Base-by-base conservation (phyloP, 2,888 invertebrate genomes). In the Drosophila anomelani region DNA sequence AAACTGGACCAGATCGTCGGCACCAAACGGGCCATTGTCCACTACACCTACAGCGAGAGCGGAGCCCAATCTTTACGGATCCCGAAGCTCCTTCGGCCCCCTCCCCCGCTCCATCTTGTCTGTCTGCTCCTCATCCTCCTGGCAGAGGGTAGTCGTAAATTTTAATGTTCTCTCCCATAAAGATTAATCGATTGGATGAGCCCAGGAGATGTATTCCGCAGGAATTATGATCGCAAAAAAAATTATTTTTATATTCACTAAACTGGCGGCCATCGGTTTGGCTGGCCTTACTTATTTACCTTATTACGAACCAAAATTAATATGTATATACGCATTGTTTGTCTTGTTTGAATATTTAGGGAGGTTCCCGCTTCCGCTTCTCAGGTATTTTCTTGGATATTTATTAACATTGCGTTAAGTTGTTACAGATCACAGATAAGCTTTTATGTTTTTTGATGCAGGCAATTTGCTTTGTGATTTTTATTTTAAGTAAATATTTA, bases 111-210 rank as follows among this genome's bases (percentile, higher is more conserved):
- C 13, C 44, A 23, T 13, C 46, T 47, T n/a, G 10, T 9, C 26
- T 47, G 26, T 6, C 1, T 47, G 10, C 26, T 47, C 17, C 26
- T 51, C 26, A 17, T 36, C 32, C 66, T 64, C 4, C 66, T 23
- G 39, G 49, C 26, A 32, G 60, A 51, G 60, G 69, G 54, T 81
- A 73, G 51, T 86, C 87, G 75, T 86, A 68, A 88, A 85, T 38
- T 72, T 85, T 85, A 64, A 88, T 86, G 77, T 61, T 15, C 38
- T 34, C 20, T 56, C 32, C 59, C 83, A 85, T 84, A 77, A 85
- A 84, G 88, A 87, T 87, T 67, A 60, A 85, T 85, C 83, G 70
- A 43, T 55, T 53, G 39, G 43, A 29, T 44, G 41, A 32, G 55
- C 59, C 15, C 26, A 34, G 4, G 20, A 1, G 29, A 23, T n/a